Evolutionary conservation across 2,113 vertebrate species (phyloP), one percentile per base, ranked within the genome.

Genomic region (Neofelis nebulosa): DNA sequence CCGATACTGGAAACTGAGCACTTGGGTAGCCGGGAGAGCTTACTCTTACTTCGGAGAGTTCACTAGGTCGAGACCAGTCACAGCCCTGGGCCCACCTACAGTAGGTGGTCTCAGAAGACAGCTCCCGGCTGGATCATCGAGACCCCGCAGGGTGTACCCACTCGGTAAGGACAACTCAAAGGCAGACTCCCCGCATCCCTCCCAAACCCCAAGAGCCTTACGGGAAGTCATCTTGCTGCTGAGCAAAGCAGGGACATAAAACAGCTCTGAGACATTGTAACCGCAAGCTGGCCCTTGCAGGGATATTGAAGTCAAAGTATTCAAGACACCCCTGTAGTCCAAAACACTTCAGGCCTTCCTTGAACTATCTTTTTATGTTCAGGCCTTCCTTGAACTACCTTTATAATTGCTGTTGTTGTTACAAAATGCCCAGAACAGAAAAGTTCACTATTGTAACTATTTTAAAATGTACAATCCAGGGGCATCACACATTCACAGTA

Each of bases 81-180:
- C 89, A 92, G 23, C 7, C 12, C 66, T 71, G 71, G 38, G 18
- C 1, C 12, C 45, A 65, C 48, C 14, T 41, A 11, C 19, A 25
- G 27, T 33, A 9, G 16, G 27, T 45, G 66, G 74, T 45, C 61
- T 71, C 61, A 23, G 38, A 96, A 50, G 83, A 66, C 5, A 45
- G 12, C 1, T 18, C 57, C 14, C 41, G 5, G 23, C 38, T 19
- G 6, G 12, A 66, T 4, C 8, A 50, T 0, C 27, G 31, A 7
- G 5, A 23, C 3, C 66, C 23, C 13, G 33, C 2, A 68, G 18
- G 8, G 33, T 78, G 81, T 12, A 4, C 8, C 16, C 1, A 48
- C n/a, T n/a, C 1, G 8, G 25, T 65, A 13, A 41, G 21, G 27
- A 23, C 45, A 66, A 79, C 45, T 50, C 9, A n/a, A 83, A 78